Percentiles rank a stretch among this genome's conserved stretches.
phyloP scores from a whole-genome alignment of 2,113 vertebrate species.

The Campylomormyrus numenius region DNA sequence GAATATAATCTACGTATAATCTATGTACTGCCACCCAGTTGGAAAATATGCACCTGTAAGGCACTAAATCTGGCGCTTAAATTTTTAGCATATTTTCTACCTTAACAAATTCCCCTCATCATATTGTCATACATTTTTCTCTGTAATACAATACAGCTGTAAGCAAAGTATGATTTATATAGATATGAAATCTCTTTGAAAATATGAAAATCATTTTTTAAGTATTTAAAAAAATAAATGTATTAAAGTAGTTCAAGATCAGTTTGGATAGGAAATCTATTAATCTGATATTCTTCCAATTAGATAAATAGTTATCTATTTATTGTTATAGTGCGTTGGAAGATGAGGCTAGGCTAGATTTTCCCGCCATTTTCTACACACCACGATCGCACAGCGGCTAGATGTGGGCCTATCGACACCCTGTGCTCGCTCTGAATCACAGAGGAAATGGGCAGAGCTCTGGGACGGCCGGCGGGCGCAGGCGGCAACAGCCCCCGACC shows the following conservation, averaged over 20 bases:
- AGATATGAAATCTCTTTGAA: background rate
- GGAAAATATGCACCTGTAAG: background rate
- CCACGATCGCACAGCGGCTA: background rate
- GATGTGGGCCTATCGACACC: background rate
- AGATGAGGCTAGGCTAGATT: background rate
- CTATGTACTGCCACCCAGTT: background rate
- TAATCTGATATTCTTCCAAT: background rate
- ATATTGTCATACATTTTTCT: background rate
- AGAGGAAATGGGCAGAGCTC: background rate
- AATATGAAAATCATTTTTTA: background rate
- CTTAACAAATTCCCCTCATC: background rate
- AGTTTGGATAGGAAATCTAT: background rate
- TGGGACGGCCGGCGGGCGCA: background rate
- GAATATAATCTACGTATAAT: background rate
- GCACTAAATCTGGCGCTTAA: background rate
- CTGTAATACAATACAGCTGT: background rate
- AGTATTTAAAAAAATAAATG: background rate
- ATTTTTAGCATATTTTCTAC: background rate
- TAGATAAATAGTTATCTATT: background rate
- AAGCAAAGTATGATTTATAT: background rate
- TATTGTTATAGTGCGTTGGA: background rate
- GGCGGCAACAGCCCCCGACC: background rate
- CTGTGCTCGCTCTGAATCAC: background rate
- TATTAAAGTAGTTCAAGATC: background rate
- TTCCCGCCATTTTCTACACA: background rate